Conservation (phyloP, 2,888 invertebrate genomes). For the Hyles lineata region DNA sequence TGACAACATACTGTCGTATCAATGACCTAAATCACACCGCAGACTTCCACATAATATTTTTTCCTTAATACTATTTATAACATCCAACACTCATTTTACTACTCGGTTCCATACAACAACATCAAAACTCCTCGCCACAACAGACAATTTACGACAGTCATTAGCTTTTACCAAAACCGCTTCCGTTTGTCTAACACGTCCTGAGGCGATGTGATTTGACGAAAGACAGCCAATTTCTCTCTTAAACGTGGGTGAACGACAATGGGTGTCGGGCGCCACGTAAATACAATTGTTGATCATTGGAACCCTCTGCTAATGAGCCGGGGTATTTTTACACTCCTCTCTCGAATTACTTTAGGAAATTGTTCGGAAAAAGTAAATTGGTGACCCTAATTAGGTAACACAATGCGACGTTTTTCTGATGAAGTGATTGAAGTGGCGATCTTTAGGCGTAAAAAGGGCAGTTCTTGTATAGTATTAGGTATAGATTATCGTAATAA, state of each 20-base stretch:
- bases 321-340: slow-evolving; percentile 3
- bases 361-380: neutral
- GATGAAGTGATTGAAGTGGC: no score
- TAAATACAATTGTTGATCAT: slow-evolving; percentile 16
- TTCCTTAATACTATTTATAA: neutral
- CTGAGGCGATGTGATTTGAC: slow-evolving; percentile 12
- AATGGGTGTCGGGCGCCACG: neutral
- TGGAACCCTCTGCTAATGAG: neutral
- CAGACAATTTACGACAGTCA: slow-evolving; percentile 9
- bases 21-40: neutral
- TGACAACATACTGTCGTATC: neutral
- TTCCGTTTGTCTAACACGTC: slow-evolving; percentile 8
- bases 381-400: neutral
- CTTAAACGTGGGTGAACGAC: slow-evolving; percentile 1
- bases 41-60: neutral
- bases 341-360: neutral
- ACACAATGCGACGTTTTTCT: no score
- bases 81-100: slow-evolving; percentile 4
- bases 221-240: slow-evolving; percentile 10
- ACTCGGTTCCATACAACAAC: neutral
- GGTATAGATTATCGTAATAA: no score
- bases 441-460: no score
- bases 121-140: neutral
- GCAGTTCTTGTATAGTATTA: no score
- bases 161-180: neutral